Base-by-base conservation (phyloP, 2,113 vertebrate genomes). In the Ahaetulla prasina region DNA sequence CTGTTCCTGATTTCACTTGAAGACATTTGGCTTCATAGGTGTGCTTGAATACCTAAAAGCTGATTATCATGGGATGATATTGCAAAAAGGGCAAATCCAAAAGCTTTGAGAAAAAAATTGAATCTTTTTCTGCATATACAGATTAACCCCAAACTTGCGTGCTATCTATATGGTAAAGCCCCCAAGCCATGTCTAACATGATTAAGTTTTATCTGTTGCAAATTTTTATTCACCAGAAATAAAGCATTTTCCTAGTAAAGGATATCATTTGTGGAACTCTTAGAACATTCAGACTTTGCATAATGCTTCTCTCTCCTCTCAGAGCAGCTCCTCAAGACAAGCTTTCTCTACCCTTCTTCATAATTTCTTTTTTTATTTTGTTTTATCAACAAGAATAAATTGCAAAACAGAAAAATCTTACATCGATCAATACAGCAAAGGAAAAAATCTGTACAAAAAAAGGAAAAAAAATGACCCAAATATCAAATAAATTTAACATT, bases 1-100 rank as follows among this genome's bases (percentile, higher is more conserved):
- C 68, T 90, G 90, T 90, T 90, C 80, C 35, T 84, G 35, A 90
- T 90, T 90, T 85, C 43, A 74, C 35, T 85, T 63, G 57, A 74
- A 50, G 60, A 74, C 27, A 68, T 74, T 54, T 49, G 43, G 57
- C 35, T 45, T 54, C 90, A 16, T 90, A 84, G 60, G 60, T 90
- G 60, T 74, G 30, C 89, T 68, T 90, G 47, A 50, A 50, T 54
- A 55, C 3, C 68, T 52, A 85, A 85, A 27, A 50, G 12, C 50
- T 90, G 90, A 60, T 89, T 89, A 35, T 55, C 27, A 47, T 30
- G 45, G 39, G n/a, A 5, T 90, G 74, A 50, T 85, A 43, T 16
- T 53, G 90, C 68, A 54, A 90, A 90, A 85, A 68, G n/a, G 50
- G 49, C 23, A 90, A 18, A 53, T 47, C 49, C 54, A 50, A 90